Conservation (phyloP, 2,113 vertebrate species). For the Brachyhypopomus occidentalis region DNA sequence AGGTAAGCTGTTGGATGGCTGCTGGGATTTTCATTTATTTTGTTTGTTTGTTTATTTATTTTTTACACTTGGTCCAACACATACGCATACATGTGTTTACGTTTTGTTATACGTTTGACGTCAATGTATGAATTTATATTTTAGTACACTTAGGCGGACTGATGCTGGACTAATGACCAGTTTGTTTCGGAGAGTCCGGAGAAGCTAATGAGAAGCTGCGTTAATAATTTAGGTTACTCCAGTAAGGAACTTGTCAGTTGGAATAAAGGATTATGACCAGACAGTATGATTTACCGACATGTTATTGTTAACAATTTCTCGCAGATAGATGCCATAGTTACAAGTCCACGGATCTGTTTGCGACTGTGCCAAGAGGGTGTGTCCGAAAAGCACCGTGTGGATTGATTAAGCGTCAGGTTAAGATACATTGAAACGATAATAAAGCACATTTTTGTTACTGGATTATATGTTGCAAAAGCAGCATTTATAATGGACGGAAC, state of each 20-base stretch:
- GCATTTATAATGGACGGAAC: background rate
- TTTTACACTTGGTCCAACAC: no score
- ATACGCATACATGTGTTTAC: background rate
- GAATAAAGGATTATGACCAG: background rate
- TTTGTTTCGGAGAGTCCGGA: background rate
- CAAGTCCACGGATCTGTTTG: background rate
- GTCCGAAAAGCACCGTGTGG: constrained; percentile 18
- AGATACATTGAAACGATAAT: background rate
- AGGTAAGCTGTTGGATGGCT: background rate
- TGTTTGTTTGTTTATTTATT: background rate
- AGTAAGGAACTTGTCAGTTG: background rate
- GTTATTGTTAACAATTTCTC: background rate
- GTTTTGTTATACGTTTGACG: background rate
- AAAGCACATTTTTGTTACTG: background rate
- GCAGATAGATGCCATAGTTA: background rate
- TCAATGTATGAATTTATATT: background rate
- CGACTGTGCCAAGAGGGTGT: constrained; percentile 40
- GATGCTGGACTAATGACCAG: background rate
- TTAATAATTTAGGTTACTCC: background rate
- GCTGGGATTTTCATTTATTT: background rate
- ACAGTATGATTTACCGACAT: background rate
- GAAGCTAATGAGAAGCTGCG: background rate
- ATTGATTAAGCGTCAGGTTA: background rate
- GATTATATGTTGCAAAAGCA: no score
- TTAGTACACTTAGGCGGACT: background rate